Evolutionary conservation across 2,797 vertebrate species (phyloP).

Genomic region (Mus spretus): DNA sequence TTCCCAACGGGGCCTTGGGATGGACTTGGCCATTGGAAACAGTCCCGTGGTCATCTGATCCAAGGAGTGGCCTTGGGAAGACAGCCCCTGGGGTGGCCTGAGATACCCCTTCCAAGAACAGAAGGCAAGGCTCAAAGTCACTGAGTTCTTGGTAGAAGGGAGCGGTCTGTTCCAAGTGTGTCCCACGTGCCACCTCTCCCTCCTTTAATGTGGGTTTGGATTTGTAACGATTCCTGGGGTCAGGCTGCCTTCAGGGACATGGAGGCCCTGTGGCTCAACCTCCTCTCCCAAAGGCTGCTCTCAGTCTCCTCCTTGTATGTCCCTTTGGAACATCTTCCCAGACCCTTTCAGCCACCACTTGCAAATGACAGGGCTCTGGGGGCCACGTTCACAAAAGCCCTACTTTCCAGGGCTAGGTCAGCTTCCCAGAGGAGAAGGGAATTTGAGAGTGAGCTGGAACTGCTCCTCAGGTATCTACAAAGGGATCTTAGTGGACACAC

Average conservation of each 20-base stretch:
- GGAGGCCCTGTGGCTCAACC: background rate
- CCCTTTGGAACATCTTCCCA: background rate
- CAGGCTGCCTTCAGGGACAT: background rate
- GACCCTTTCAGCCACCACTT: background rate
- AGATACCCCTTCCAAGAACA: rapidly evolving
- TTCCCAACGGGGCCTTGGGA: background rate
- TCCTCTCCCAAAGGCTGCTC: background rate
- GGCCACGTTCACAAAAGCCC: background rate
- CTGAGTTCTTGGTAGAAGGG: background rate
- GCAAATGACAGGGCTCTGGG: background rate
- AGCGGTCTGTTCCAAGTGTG: background rate
- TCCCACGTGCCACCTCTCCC: background rate
- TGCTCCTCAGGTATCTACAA: background rate
- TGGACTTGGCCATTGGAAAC: background rate
- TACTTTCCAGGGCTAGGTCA: background rate
- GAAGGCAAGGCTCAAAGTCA: background rate
- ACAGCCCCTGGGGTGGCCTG: background rate
- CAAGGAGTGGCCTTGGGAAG: background rate
- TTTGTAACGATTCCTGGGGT: background rate
- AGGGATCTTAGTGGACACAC: background rate
- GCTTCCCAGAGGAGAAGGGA: background rate
- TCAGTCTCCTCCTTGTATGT: background rate
- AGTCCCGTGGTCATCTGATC: background rate
- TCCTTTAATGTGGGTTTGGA: background rate
- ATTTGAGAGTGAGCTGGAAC: slow-evolving; percentile 11